Evolutionary conservation across 2,797 vertebrate species (phyloP).

Genomic region (Bovichtus variegatus): DNA sequence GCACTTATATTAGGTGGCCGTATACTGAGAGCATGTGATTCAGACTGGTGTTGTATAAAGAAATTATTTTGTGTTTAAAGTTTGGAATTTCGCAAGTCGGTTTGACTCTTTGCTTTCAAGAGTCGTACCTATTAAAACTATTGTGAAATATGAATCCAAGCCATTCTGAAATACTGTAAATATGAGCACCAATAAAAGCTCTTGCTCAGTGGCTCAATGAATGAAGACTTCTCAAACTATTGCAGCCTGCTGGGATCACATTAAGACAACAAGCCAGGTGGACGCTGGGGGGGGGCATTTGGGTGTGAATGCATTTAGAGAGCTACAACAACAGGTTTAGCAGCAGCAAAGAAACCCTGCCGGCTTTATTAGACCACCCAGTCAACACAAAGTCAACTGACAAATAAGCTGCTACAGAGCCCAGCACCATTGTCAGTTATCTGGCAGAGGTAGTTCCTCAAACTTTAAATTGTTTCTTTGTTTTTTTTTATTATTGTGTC

Average conservation of each 20-base stretch:
- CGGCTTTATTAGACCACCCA: constrained; percentile 9
- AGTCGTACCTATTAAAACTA: neutral
- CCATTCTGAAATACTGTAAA: neutral
- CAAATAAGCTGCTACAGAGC: constrained; percentile 1
- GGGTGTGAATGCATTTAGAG: neutral
- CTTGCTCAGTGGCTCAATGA: neutral
- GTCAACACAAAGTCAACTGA: constrained; percentile 4
- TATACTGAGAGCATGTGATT: neutral
- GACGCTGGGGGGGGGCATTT: neutral
- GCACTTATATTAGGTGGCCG: neutral
- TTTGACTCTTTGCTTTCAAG: neutral
- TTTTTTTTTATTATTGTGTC: neutral
- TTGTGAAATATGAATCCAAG: neutral
- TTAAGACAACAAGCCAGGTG: constrained; percentile 16
- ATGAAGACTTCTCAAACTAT: neutral
- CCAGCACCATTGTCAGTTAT: neutral
- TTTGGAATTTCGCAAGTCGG: neutral
- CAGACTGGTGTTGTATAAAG: neutral
- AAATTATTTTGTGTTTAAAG: neutral
- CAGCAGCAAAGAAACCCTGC: constrained; percentile 4
- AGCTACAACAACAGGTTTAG: constrained; percentile 7
- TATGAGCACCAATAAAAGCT: neutral
- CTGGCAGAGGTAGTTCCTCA: neutral
- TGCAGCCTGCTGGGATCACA: constrained; percentile 1
- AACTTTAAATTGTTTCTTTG: neutral